Evolutionary conservation across 2,888 invertebrate species (phyloP).

Genomic region (Drosophila sordidula): DNA sequence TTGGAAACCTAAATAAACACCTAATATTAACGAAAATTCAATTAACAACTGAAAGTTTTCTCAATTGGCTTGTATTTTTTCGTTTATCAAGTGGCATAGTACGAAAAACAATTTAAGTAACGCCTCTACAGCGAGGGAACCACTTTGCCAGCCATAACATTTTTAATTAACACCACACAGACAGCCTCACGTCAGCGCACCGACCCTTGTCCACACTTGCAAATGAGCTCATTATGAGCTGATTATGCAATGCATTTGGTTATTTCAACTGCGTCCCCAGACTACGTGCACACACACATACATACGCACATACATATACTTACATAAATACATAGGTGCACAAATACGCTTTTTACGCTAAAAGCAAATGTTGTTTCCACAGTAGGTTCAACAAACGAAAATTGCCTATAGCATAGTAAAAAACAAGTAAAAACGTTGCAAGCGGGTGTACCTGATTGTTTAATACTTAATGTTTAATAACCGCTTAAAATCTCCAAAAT

Average conservation of each 20-base stretch:
- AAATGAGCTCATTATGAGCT: slow-evolving; percentile 71
- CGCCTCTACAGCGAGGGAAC: slow-evolving; percentile 16
- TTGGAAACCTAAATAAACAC: too few relatives aligned
- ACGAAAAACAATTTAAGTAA: slow-evolving; percentile 7
- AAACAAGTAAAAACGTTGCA: too few relatives aligned
- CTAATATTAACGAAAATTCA: too few relatives aligned
- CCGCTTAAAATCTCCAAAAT: too few relatives aligned
- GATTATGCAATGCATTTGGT: slow-evolving; percentile 62
- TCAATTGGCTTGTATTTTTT: slow-evolving; percentile 1
- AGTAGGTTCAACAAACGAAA: slow-evolving; percentile 56
- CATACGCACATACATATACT: not conserved
- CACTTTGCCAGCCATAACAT: slow-evolving; percentile 34
- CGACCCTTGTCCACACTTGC: slow-evolving; percentile 40
- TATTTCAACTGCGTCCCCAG: slow-evolving; percentile 37
- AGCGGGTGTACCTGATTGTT: too few relatives aligned
- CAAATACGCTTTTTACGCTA: not conserved
- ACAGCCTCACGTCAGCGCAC: not conserved
- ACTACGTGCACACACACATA: not conserved
- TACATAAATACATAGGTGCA: not conserved
- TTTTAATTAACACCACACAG: slow-evolving; percentile 50
- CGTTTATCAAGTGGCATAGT: slow-evolving; percentile 2
- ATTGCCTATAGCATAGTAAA: slow-evolving; percentile 34
- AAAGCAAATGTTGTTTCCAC: slow-evolving; percentile 1
- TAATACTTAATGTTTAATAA: too few relatives aligned
- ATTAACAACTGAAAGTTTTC: not conserved